phyloP scores from a whole-genome alignment of 2,113 vertebrate species.

The Barnardius zonarius region DNA sequence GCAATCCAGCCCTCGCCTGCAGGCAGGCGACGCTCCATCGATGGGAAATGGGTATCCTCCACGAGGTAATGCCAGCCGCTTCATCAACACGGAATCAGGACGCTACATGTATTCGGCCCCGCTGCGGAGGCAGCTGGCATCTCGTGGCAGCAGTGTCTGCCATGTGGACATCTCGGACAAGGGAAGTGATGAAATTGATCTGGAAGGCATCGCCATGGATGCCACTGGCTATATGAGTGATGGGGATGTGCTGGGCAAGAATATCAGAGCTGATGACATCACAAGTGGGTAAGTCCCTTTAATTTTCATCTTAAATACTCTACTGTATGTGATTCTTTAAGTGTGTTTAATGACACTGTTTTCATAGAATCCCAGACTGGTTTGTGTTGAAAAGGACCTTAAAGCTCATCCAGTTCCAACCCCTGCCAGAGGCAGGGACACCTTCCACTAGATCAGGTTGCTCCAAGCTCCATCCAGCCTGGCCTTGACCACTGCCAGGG shows the following conservation, averaged over 20 bases:
- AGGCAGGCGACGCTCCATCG: conserved; percentile 93
- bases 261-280: conserved; percentile 87
- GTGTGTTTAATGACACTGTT: accelerated
- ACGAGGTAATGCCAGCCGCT: conserved; percentile 78
- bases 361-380: background rate
- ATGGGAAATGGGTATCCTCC: conserved; percentile 86
- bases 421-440: background rate
- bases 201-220: conserved; percentile 84
- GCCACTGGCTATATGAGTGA: conserved; percentile 96
- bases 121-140: conserved; percentile 84
- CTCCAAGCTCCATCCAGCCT: background rate
- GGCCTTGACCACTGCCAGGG: background rate
- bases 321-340: accelerated
- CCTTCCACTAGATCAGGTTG: background rate
- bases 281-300: conserved; percentile 86
- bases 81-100: conserved; percentile 67
- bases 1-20: conserved; percentile 93
- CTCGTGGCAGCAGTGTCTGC: conserved; percentile 79
- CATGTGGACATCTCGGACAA: conserved; percentile 83
- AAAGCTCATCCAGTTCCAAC: background rate
- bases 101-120: conserved; percentile 87
- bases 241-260: conserved; percentile 93
- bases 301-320: accelerated
- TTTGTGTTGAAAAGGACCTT: background rate
- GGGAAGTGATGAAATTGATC: conserved; percentile 78